These are phyloP conservation scores for Platerodrilus igneus DNA, from an alignment of 2,888 invertebrate species.

Conservation along the genomic window DNA sequence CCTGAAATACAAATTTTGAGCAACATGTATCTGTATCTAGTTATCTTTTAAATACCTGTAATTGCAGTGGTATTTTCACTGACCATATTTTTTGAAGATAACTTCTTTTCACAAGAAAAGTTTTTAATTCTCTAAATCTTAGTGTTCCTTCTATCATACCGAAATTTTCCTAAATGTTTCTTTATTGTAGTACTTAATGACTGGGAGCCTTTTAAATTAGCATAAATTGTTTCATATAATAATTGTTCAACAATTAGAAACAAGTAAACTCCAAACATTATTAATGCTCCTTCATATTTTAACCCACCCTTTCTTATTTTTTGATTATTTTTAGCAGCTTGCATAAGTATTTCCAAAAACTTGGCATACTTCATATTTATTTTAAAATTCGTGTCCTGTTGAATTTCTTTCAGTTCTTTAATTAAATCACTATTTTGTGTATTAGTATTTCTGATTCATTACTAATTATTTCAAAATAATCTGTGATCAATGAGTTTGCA, in stretches of 20 bases:
- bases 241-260: conserved; percentile 6
- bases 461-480: conserved; percentile 1
- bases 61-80: too few relatives aligned
- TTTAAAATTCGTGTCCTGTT: conserved; percentile 2
- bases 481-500: background rate
- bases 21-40: too few relatives aligned
- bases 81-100: too few relatives aligned
- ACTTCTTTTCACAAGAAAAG: too few relatives aligned
- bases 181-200: conserved; percentile 6
- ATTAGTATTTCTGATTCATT: background rate
- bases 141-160: conserved; percentile 1
- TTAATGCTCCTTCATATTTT: too few relatives aligned
- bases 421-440: conserved; percentile 1
- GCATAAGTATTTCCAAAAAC: conserved; percentile 1
- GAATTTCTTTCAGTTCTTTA: conserved; percentile 1
- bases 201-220: conserved; percentile 9
- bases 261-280: conserved; percentile 1
- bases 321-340: too few relatives aligned
- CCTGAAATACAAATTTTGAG: too few relatives aligned
- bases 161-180: background rate
- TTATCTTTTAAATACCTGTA: too few relatives aligned
- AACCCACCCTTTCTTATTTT: too few relatives aligned
- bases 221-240: conserved; percentile 9
- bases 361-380: background rate
- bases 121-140: too few relatives aligned